A percentile compares a stretch with the other conserved stretches of the same genome.
Conservation (phyloP, 2,797 vertebrate genomes). For the Crenuchus spilurus region DNA sequence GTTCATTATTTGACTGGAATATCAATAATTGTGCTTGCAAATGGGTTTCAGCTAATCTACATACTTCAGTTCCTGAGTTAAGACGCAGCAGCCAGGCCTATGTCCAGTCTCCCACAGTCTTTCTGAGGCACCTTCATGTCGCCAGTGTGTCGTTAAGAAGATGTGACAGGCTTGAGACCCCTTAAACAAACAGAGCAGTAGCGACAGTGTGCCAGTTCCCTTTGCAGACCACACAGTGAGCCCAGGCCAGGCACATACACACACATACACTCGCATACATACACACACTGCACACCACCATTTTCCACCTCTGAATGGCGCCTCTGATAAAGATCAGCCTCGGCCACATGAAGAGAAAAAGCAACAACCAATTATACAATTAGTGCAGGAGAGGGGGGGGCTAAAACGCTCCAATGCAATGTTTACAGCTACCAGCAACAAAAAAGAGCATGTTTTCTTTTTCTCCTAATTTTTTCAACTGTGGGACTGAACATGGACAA, state of each 20-base stretch:
- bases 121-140: conserved; percentile 19
- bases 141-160: conserved; percentile 47
- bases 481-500: conserved; percentile 34
- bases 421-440: conserved; percentile 51
- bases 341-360: conserved; percentile 76
- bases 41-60: not conserved
- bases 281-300: conserved; percentile 47
- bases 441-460: conserved; percentile 50
- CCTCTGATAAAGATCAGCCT: conserved; percentile 72
- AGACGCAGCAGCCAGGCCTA: not conserved
- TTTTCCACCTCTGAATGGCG: conserved; percentile 68
- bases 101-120: not conserved
- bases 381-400: conserved; percentile 57
- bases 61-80: not conserved
- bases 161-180: conserved; percentile 50
- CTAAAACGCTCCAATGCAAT: conserved; percentile 50
- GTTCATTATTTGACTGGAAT: no score
- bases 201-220: conserved; percentile 52
- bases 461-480: conserved; percentile 5
- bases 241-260: conserved; percentile 22
- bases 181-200: conserved; percentile 56
- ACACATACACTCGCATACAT: conserved; percentile 9
- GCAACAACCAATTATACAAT: conserved; percentile 73
- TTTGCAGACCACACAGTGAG: conserved; percentile 69
- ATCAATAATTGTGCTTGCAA: no score